Conservation (phyloP, 2,888 invertebrate genomes). For the Coremacera marginata region DNA sequence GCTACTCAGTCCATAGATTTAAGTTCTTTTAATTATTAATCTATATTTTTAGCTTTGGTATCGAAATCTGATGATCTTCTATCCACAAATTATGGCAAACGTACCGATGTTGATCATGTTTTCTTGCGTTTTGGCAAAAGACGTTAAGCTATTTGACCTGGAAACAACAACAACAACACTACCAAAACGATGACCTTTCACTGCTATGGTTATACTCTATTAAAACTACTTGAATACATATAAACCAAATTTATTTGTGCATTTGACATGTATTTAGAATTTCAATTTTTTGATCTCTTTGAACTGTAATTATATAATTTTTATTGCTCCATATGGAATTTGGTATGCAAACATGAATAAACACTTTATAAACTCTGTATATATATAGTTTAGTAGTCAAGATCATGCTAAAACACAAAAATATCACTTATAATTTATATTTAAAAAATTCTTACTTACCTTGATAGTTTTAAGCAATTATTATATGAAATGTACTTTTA, state of each 20-base stretch:
- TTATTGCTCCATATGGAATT: not conserved
- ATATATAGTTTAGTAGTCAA: not conserved
- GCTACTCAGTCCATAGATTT: not conserved
- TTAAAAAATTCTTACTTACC: not conserved
- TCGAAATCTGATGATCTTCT: conserved; percentile 65
- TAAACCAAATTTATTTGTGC: not conserved
- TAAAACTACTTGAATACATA: not conserved
- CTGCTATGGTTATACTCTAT: not conserved
- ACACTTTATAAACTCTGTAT: not conserved
- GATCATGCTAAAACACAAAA: not conserved
- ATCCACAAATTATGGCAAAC: conserved; percentile 76
- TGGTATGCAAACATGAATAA: not conserved
- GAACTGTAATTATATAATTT: conserved; percentile 37
- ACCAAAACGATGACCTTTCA: not conserved
- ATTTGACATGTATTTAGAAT: conserved; percentile 18
- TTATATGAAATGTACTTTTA: not conserved
- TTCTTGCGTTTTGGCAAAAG: conserved; percentile 90
- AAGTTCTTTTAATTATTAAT: not conserved
- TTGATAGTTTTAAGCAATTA: not conserved
- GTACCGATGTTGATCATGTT: conserved; percentile 91
- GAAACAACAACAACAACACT: no score
- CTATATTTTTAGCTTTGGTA: conserved; percentile 58
- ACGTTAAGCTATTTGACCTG: conserved; percentile 71
- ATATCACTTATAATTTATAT: not conserved
- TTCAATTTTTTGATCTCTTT: conserved; percentile 51